Conservation (phyloP, 2,888 invertebrate genomes). For the Muschampia plurimacula region DNA sequence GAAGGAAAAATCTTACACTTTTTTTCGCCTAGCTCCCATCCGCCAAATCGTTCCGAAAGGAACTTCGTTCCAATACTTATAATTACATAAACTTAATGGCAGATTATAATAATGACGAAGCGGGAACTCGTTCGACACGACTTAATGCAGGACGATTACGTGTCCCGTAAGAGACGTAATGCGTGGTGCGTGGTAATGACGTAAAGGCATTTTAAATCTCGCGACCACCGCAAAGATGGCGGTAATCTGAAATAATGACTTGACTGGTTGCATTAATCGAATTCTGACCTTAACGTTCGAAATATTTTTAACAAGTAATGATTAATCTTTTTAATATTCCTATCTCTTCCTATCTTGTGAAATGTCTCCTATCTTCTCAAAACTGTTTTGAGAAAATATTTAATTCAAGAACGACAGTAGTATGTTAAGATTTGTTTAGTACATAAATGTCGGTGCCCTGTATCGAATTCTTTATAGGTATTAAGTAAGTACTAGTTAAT, state of each 20-base stretch:
- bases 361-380: no score
- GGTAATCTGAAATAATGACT: slow-evolving; percentile 14
- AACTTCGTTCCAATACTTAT: background rate
- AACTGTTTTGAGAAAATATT: no score
- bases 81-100: slow-evolving; percentile 18
- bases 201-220: slow-evolving; percentile 61
- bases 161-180: slow-evolving; percentile 51
- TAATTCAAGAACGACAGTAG: no score
- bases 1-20: no score
- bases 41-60: no score
- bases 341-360: no score
- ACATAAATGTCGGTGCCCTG: no score
- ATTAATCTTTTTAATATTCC: background rate
- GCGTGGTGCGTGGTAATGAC: slow-evolving; percentile 55
- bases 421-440: no score
- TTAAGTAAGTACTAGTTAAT: no score
- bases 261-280: slow-evolving; percentile 5
- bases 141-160: slow-evolving; percentile 52
- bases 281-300: background rate
- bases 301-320: background rate
- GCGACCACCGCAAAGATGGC: slow-evolving; percentile 39
- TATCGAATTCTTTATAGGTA: no score
- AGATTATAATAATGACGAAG: slow-evolving; percentile 19
- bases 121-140: slow-evolving; percentile 56
- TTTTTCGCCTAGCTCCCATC: no score